Evolutionary conservation across 2,797 vertebrate genomes (phyloP), one percentile per base, ranked within the genome.

Genomic region (Gymnoscopelus microlampas): DNA sequence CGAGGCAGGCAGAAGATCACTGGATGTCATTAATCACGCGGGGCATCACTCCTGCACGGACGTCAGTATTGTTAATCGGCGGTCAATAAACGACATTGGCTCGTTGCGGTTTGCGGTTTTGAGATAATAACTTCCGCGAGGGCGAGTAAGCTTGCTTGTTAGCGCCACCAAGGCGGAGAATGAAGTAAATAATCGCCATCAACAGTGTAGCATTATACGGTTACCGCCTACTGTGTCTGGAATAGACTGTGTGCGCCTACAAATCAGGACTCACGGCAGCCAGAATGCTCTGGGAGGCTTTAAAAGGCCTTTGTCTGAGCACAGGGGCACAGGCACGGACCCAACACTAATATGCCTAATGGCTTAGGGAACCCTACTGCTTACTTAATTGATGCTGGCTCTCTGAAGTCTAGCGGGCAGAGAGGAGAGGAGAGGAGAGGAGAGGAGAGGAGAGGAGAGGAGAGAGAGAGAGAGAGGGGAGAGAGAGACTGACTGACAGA

Each of bases 331-430:
- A 58, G 85, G 85, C 86, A 85, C 39, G 62, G 86, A 88, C 82
- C 83, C 89, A 89, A 89, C 83, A 92, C 84, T 88, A 88, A 91
- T 85, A 88, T 68, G 83, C 85, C 85, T 88, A 92, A 93, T 91
- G 89, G 91, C 87, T 91, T 89, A 91, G 79, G 88, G 77, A 91
- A 87, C 90, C 92, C 92, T 82, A 80, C 85, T 68, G 91, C 78
- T 87, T 78, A 81, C 88, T 90, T 93, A 93, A 93, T 92, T 92
- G 91, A 92, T 87, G 90, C 85, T 83, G 85, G 88, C 85, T 89
- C 79, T 86, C 74, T 60, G 29, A 80, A 69, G 67, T 88, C 87
- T 80, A 81, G 86, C 11, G 39, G 63, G 68, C 66, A 63, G 66
- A 62, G 75, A 70, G 71, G 70, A 73, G 61, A 77, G 60, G 76